phyloP scores from a whole-genome alignment of 53 echinoderm and acorn worm species.

The Echinarachnius parma region DNA sequence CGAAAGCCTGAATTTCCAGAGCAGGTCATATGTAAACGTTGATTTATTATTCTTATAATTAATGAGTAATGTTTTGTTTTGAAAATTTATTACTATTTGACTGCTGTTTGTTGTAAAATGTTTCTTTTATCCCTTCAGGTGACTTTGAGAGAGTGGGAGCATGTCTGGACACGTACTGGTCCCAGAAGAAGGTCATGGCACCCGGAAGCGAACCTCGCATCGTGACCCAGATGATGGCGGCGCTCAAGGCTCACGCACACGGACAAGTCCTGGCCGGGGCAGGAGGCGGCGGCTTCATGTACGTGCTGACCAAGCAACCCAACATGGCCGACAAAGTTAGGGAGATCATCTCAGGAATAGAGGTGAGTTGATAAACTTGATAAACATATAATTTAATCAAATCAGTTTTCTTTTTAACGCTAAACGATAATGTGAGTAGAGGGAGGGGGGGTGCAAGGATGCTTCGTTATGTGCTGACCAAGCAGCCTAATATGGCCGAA shows the following conservation, averaged over 20 bases:
- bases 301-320: slow-evolving; percentile 80
- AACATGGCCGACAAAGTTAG: slow-evolving; percentile 67
- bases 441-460: too few species aligned
- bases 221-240: slow-evolving; percentile 86
- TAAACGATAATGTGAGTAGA: too few species aligned
- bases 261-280: slow-evolving; percentile 88
- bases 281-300: slow-evolving; percentile 92
- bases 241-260: slow-evolving; percentile 71
- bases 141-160: slow-evolving; percentile 76
- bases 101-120: too few species aligned
- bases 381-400: background rate
- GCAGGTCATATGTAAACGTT: too few species aligned
- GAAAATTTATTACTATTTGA: too few species aligned
- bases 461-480: slow-evolving; percentile 86
- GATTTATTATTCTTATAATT: too few species aligned
- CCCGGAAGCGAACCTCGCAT: slow-evolving; percentile 79
- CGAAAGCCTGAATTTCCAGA: too few species aligned
- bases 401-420: background rate
- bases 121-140: slow-evolving; percentile 53
- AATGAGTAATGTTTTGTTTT: too few species aligned
- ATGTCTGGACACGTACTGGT: slow-evolving; percentile 82
- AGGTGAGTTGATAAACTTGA: slow-evolving; percentile 65
- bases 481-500: slow-evolving; percentile 68
- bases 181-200: slow-evolving; percentile 96
- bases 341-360: slow-evolving; percentile 58